These are phyloP conservation scores for Diceros bicornis DNA, from an alignment of 2,797 vertebrate genomes.

Conservation along the genomic window DNA sequence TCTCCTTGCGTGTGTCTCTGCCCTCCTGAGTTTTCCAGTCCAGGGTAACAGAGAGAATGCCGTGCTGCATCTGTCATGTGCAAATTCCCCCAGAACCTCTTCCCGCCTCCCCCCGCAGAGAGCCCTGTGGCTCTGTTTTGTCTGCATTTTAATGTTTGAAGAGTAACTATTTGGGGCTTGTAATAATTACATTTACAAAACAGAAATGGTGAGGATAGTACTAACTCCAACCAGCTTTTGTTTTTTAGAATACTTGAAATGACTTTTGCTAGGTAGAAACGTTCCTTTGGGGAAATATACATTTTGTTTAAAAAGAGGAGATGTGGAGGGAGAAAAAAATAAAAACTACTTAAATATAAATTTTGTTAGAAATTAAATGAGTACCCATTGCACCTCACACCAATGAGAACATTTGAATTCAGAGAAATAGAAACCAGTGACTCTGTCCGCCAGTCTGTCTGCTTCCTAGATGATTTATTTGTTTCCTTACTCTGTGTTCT, in stretches of 20 bases:
- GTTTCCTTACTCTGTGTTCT: slow-evolving; percentile 44
- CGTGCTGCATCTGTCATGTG: accelerated
- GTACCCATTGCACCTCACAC: background rate
- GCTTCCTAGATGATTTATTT: background rate
- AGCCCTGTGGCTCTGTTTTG: background rate
- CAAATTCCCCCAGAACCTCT: background rate
- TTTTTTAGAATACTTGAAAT: background rate
- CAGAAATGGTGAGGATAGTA: background rate
- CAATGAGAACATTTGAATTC: background rate
- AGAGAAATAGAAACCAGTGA: background rate
- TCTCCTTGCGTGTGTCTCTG: background rate
- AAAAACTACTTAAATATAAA: background rate
- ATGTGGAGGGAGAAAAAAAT: background rate
- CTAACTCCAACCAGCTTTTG: slow-evolving; percentile 5
- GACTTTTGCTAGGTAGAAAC: slow-evolving; percentile 10
- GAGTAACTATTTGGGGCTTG: background rate
- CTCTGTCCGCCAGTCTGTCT: background rate
- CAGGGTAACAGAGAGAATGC: too few relatives aligned
- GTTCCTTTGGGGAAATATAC: background rate
- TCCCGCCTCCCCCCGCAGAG: accelerated
- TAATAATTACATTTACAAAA: slow-evolving; percentile 32
- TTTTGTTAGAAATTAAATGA: background rate
- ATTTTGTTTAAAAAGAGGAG: background rate
- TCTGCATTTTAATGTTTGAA: slow-evolving; percentile 6
- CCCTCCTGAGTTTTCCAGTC: background rate